These are phyloP conservation scores for Leucosticte australis DNA, from an alignment of 2,113 vertebrate genomes.

Conservation along the genomic window DNA sequence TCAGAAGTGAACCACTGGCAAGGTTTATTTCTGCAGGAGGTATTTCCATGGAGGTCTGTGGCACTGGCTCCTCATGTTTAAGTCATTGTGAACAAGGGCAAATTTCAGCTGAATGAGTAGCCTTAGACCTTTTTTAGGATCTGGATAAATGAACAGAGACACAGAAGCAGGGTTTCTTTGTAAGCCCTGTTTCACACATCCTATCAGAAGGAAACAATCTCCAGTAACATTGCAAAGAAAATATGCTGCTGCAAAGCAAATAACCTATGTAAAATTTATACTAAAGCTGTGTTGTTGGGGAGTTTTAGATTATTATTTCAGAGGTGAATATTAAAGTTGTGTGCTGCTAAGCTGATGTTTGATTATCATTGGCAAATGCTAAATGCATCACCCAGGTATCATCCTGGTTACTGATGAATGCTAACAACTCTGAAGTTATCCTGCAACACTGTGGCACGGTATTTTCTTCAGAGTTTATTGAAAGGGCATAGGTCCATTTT, in stretches of 20 bases:
- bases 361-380: background rate
- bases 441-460: background rate
- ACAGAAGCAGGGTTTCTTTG: background rate
- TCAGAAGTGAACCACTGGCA: background rate
- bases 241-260: background rate
- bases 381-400: background rate
- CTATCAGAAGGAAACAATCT: background rate
- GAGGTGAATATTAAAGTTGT: background rate
- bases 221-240: background rate
- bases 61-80: background rate
- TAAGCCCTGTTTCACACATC: background rate
- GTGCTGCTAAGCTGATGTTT: background rate
- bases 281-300: background rate
- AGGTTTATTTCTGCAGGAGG: background rate
- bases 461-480: background rate
- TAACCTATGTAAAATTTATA: background rate
- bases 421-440: background rate
- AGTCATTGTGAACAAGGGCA: fast-evolving
- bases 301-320: background rate
- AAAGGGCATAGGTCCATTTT: background rate
- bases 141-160: background rate
- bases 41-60: background rate
- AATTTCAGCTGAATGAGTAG: background rate
- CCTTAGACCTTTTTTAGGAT: background rate
- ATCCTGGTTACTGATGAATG: background rate